Evolutionary conservation across 2,888 invertebrate genomes (phyloP).

Genomic region (Plebejus anna): DNA sequence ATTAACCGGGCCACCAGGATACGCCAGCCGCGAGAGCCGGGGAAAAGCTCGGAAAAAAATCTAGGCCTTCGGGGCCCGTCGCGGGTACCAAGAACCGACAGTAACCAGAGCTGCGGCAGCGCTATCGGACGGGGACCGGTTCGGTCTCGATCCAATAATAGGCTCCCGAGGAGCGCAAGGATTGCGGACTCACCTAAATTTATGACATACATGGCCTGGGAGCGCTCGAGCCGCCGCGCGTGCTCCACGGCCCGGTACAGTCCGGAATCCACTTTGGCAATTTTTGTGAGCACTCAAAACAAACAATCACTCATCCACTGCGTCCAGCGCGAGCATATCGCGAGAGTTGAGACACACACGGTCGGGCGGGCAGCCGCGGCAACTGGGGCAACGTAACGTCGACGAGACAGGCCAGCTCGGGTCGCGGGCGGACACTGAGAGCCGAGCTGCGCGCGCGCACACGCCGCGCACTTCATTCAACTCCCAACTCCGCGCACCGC

Average conservation of each 20-base stretch:
- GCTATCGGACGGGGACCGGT: slow-evolving; percentile 58
- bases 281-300: slow-evolving; percentile 46
- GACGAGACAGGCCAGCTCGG: slow-evolving; percentile 50
- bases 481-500: slow-evolving; percentile 33
- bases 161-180: slow-evolving; percentile 53
- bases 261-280: slow-evolving; percentile 74
- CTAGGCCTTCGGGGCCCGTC: slow-evolving; percentile 45
- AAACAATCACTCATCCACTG: slow-evolving; percentile 65
- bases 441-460: slow-evolving; percentile 53
- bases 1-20: slow-evolving; percentile 33
- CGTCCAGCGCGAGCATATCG: slow-evolving; percentile 69
- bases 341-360: slow-evolving; percentile 52
- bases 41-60: slow-evolving; percentile 53
- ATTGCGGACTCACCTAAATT: slow-evolving; percentile 77
- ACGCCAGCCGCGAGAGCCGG: slow-evolving; percentile 39
- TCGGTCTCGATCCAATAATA: slow-evolving; percentile 66
- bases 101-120: slow-evolving; percentile 44
- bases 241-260: slow-evolving; percentile 76
- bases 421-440: slow-evolving; percentile 48
- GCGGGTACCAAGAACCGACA: slow-evolving; percentile 37
- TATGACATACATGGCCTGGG: slow-evolving; percentile 79
- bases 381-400: slow-evolving; percentile 30
- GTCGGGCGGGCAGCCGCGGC: slow-evolving; percentile 50
- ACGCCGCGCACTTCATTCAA: slow-evolving; percentile 40
- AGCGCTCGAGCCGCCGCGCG: slow-evolving; percentile 75